A percentile compares a stretch with the other conserved stretches of the same genome.
Evolutionary conservation across 2,797 vertebrate genomes (phyloP).

Genomic region (Octomys mimax): DNA sequence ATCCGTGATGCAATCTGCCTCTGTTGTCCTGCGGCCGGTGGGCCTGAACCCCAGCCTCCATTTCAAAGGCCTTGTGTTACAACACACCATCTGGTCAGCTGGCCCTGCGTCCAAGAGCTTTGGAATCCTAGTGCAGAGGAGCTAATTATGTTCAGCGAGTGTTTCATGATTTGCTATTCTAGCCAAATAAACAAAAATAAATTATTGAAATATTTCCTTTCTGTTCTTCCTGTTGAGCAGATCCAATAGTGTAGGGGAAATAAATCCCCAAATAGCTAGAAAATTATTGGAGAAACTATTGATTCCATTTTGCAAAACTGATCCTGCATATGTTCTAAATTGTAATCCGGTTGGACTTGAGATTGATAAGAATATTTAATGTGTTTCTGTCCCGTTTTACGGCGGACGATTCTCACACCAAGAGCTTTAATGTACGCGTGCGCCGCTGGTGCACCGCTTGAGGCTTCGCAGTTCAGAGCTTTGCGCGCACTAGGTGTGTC

Average conservation of each 20-base stretch:
- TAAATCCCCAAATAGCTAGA: constrained; percentile 55
- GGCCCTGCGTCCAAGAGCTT: constrained; percentile 76
- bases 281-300: constrained; percentile 71
- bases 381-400: constrained; percentile 69
- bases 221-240: constrained; percentile 62
- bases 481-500: constrained; percentile 61
- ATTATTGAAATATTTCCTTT: constrained; percentile 85
- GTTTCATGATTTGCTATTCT: constrained; percentile 83
- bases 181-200: constrained; percentile 87
- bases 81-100: constrained; percentile 85
- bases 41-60: constrained; percentile 82
- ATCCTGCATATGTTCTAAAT: constrained; percentile 70
- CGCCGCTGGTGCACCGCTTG: constrained; percentile 14
- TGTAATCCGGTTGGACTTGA: constrained; percentile 74
- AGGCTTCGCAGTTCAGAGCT: constrained; percentile 68
- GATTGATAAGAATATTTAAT: constrained; percentile 68
- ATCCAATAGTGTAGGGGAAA: constrained; percentile 65
- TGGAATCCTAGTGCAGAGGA: constrained; percentile 78
- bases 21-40: constrained; percentile 61
- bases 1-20: constrained; percentile 53
- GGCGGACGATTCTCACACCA: constrained; percentile 54
- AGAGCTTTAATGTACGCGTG: constrained; percentile 60
- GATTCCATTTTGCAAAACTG: constrained; percentile 65
- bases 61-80: constrained; percentile 76
- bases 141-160: constrained; percentile 84